Conservation (phyloP, 2,113 vertebrate genomes). For the Thunnus thynnus region DNA sequence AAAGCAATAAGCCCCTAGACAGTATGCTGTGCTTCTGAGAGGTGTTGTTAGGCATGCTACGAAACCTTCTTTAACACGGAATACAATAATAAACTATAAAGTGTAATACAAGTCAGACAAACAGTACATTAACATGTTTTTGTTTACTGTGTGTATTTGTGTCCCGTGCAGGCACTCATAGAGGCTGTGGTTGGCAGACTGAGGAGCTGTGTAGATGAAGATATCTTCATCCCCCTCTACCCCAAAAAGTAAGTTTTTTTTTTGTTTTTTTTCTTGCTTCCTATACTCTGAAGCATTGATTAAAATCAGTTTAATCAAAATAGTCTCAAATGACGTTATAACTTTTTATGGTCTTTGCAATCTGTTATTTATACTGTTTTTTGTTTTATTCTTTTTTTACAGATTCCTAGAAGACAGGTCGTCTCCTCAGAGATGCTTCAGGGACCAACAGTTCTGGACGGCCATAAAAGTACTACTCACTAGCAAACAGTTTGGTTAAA, state of each 20-base stretch:
- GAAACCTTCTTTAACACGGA: too few species aligned
- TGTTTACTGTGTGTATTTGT: slow-evolving; percentile 24
- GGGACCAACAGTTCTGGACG: slow-evolving; percentile 90
- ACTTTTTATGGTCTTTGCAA: neutral
- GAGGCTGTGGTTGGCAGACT: slow-evolving; percentile 84
- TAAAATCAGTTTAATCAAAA: neutral
- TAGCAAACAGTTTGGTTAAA: neutral
- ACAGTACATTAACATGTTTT: neutral
- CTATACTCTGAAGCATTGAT: too few species aligned
- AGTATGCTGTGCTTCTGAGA: too few species aligned
- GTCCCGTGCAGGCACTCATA: slow-evolving; percentile 85
- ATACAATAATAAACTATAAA: too few species aligned
- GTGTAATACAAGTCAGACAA: neutral
- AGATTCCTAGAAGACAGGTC: slow-evolving; percentile 83
- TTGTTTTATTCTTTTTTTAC: slow-evolving; percentile 24
- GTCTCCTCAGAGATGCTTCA: slow-evolving; percentile 87
- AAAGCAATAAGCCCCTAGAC: neutral
- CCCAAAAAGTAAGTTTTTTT: slow-evolving; percentile 80
- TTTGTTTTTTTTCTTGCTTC: neutral
- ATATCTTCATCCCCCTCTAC: slow-evolving; percentile 94
- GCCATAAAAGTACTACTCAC: slow-evolving; percentile 89
- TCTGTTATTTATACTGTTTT: neutral
- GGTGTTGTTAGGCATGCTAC: too few species aligned
- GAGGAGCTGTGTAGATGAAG: slow-evolving; percentile 91
- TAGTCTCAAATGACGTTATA: neutral